Conservation (phyloP, 2,113 vertebrate species). For the Archocentrus centrarchus region DNA sequence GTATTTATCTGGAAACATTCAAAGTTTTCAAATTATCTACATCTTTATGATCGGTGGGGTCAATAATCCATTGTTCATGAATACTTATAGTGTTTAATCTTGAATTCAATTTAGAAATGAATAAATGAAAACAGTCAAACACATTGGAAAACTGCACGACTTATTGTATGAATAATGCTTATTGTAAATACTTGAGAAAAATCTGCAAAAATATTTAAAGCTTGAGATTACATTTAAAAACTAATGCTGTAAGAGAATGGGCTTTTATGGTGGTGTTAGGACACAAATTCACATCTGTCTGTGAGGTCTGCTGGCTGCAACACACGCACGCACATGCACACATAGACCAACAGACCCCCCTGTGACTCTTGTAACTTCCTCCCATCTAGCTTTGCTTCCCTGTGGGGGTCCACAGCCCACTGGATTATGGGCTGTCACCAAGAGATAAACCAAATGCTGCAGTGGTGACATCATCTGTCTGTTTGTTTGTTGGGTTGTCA, state of each 20-base stretch:
- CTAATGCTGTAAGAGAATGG: fast-evolving
- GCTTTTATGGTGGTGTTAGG: constrained; percentile 3
- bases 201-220: neutral
- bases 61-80: neutral
- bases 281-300: constrained; percentile 37
- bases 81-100: neutral
- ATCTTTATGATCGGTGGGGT: neutral
- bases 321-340: constrained; percentile 20
- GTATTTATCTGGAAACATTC: neutral
- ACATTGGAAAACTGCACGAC: neutral
- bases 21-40: neutral
- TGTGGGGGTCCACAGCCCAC: constrained; percentile 39
- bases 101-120: no score
- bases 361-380: constrained; percentile 55
- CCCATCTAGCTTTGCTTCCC: constrained; percentile 29
- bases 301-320: constrained; percentile 34
- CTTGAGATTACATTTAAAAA: neutral
- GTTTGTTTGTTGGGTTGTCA: constrained; percentile 56
- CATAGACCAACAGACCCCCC: constrained; percentile 3
- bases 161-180: neutral
- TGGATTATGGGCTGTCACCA: constrained; percentile 61
- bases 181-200: neutral
- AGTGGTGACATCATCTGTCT: constrained; percentile 65
- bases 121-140: neutral
- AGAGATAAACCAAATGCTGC: constrained; percentile 70